phyloP scores from a whole-genome alignment of 2,888 invertebrate species.

The Antheraea yamamai region DNA sequence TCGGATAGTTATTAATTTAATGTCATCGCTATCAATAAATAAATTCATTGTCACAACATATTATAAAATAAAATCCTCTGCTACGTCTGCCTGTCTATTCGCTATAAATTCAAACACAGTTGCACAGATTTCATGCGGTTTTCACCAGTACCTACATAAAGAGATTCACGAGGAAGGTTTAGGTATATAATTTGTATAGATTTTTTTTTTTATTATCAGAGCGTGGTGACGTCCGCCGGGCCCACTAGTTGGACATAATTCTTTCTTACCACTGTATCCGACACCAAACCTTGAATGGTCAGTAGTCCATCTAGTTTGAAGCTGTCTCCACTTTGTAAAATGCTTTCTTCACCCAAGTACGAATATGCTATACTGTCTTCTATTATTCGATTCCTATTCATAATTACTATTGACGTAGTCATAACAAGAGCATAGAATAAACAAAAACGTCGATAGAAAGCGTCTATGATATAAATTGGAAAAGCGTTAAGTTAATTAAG shows the following conservation, averaged over 20 bases:
- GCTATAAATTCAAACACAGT: no score
- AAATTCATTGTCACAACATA: no score
- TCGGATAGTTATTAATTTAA: no score
- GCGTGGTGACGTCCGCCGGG: no score
- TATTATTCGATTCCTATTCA: not conserved
- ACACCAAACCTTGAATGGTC: not conserved
- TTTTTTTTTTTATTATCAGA: no score
- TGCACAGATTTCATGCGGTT: no score
- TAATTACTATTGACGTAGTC: not conserved
- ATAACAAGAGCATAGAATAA: not conserved
- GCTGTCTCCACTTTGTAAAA: not conserved
- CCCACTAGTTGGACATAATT: not conserved
- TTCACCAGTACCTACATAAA: no score
- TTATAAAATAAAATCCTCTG: no score
- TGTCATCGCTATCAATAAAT: no score
- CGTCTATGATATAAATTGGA: not conserved
- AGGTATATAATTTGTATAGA: no score
- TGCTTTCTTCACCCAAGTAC: not conserved
- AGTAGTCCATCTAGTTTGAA: not conserved
- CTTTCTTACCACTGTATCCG: not conserved
- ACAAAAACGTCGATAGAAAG: not conserved
- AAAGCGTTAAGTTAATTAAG: not conserved
- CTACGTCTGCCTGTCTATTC: no score
- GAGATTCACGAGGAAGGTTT: no score
- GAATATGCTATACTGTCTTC: not conserved